Evolutionary conservation across 2,797 vertebrate genomes (phyloP).

Genomic region (Gobio occitaniae): DNA sequence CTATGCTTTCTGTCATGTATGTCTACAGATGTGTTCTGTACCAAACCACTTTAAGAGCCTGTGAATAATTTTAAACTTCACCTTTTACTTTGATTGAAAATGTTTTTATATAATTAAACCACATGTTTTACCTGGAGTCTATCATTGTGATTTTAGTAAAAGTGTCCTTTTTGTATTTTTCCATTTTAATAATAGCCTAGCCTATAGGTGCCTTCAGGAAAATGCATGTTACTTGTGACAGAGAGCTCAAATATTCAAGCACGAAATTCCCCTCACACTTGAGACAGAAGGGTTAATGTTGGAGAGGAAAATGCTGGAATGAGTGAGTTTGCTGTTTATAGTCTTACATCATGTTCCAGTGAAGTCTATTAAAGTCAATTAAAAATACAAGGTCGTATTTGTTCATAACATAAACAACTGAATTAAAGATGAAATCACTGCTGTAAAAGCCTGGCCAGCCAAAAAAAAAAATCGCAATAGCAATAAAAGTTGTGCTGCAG

Average conservation of each 20-base stretch:
- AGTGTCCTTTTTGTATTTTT: neutral
- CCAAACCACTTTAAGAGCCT: constrained; percentile 35
- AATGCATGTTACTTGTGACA: neutral
- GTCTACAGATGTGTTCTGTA: constrained; percentile 53
- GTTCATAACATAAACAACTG: neutral
- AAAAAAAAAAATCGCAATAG: neutral
- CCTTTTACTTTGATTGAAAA: neutral
- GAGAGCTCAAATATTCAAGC: neutral
- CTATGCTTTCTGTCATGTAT: constrained; percentile 23
- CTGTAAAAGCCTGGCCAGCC: neutral
- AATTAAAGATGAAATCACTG: neutral
- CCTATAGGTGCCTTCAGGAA: too few relatives aligned
- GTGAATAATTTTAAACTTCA: constrained; percentile 55
- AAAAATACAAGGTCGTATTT: neutral
- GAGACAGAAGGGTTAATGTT: neutral
- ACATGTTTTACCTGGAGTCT: neutral
- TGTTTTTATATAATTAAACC: constrained; percentile 2
- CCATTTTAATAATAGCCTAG: neutral
- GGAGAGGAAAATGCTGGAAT: constrained; percentile 8
- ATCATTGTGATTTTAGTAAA: constrained; percentile 1
- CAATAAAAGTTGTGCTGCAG: too few relatives aligned
- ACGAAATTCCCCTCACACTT: neutral
- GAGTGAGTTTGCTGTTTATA: neutral
- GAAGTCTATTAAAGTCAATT: neutral
- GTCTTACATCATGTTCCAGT: neutral